Percentiles rank a stretch among this genome's conserved stretches.
phyloP scores from a whole-genome alignment of 2,113 vertebrate species.

The Tragelaphus buxtoni region DNA sequence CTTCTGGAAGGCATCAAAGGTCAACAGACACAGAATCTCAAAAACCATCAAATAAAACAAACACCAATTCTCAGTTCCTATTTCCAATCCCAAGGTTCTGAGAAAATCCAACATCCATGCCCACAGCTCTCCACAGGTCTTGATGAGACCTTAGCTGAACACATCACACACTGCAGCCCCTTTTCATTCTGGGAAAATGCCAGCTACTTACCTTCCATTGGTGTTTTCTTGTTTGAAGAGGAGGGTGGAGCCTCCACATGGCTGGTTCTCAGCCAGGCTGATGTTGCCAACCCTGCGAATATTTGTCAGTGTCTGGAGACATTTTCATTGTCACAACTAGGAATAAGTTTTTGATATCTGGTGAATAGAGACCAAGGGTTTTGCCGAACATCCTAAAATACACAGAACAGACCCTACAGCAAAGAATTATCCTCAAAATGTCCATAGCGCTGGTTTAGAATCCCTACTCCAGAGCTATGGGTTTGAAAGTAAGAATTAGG shows the following conservation, averaged over 20 bases:
- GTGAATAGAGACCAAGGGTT: neutral
- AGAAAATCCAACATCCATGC: conserved; percentile 57
- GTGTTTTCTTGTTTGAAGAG: neutral
- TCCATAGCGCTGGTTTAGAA: neutral
- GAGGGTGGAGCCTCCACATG: neutral
- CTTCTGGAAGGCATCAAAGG: conserved; percentile 83
- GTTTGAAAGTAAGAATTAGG: neutral
- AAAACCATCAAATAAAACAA: conserved; percentile 75
- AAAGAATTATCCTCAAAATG: neutral
- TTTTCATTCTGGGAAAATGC: conserved; percentile 67
- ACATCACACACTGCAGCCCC: conserved; percentile 43
- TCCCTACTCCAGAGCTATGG: neutral
- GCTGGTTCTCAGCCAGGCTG: neutral
- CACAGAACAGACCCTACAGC: neutral
- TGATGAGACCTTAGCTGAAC: conserved; percentile 50
- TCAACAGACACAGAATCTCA: conserved; percentile 78
- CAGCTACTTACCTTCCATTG: conserved; percentile 7
- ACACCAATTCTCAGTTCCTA: conserved; percentile 69
- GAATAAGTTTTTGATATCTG: neutral
- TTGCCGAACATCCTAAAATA: neutral
- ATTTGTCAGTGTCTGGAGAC: neutral
- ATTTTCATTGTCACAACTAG: neutral
- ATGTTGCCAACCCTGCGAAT: neutral
- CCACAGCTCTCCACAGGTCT: conserved; percentile 43
- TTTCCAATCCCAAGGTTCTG: conserved; percentile 63